These are phyloP conservation scores for Leucoma salicis DNA, from an alignment of 2,888 invertebrate genomes.

Conservation along the genomic window DNA sequence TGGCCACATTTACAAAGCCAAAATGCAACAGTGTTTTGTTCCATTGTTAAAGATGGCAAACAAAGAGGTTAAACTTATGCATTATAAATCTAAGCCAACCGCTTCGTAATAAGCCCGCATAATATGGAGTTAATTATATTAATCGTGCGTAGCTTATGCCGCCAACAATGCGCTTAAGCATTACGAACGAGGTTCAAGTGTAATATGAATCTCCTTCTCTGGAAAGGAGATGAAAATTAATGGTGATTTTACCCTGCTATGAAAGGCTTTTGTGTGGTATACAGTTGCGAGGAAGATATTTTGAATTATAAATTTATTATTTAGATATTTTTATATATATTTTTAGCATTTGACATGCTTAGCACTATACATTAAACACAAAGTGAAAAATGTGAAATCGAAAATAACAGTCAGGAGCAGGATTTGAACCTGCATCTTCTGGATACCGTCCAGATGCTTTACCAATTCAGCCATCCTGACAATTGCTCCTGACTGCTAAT, in stretches of 20 bases:
- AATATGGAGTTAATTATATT: conserved; percentile 41
- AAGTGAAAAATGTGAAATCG: no score
- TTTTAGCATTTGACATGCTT: no score
- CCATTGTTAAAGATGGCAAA: conserved; percentile 31
- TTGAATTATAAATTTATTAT: no score
- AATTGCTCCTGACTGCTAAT: no score
- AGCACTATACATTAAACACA: no score
- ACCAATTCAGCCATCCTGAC: no score
- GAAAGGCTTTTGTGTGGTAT: conserved; percentile 2
- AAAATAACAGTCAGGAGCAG: no score
- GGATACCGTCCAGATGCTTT: no score
- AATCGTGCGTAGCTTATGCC: conserved; percentile 31
- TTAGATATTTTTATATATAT: no score
- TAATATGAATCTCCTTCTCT: conserved; percentile 5
- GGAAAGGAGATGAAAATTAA: conserved; percentile 4
- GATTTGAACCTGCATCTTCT: no score
- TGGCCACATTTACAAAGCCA: conserved; percentile 6
- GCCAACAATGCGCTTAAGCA: conserved; percentile 18
- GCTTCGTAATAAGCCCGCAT: conserved; percentile 34
- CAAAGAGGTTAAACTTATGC: conserved; percentile 26
- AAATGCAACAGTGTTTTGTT: conserved; percentile 28
- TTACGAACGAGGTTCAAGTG: conserved; percentile 6
- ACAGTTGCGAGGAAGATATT: conserved; percentile 1
- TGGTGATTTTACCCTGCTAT: conserved; percentile 5
- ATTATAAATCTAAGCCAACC: conserved; percentile 38